These are phyloP conservation scores for Limnephilus rhombicus DNA, from an alignment of 2,888 invertebrate genomes.

Conservation along the genomic window DNA sequence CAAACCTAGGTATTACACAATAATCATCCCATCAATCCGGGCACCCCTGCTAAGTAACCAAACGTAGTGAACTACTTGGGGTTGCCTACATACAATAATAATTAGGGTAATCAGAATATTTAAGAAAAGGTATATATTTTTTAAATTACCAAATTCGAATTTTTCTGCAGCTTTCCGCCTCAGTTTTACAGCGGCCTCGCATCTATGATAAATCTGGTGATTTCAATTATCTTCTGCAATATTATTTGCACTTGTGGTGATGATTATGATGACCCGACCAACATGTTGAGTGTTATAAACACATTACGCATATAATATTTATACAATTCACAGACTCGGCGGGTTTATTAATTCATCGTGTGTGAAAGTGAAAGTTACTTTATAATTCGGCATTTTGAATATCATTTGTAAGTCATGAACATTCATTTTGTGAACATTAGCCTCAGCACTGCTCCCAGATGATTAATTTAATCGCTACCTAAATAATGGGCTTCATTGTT, in stretches of 20 bases:
- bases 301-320: background rate
- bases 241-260: too few relatives aligned
- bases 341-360: background rate
- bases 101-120: too few relatives aligned
- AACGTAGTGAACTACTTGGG: too few relatives aligned
- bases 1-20: too few relatives aligned
- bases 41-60: too few relatives aligned
- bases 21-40: too few relatives aligned
- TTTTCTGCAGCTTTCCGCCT: too few relatives aligned
- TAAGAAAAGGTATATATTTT: too few relatives aligned
- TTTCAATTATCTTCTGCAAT: too few relatives aligned
- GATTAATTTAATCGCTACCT: slow-evolving; percentile 33
- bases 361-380: slow-evolving; percentile 22
- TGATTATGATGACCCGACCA: background rate
- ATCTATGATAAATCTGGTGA: too few relatives aligned
- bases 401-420: slow-evolving; percentile 31
- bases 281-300: background rate
- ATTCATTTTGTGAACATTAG: slow-evolving; percentile 11
- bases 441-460: background rate
- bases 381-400: slow-evolving; percentile 10
- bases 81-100: too few relatives aligned
- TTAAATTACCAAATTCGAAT: too few relatives aligned
- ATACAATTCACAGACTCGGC: background rate
- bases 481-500: background rate
- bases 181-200: background rate